Conservation (phyloP, 2,113 vertebrate species). For the Clarias gariepinus region DNA sequence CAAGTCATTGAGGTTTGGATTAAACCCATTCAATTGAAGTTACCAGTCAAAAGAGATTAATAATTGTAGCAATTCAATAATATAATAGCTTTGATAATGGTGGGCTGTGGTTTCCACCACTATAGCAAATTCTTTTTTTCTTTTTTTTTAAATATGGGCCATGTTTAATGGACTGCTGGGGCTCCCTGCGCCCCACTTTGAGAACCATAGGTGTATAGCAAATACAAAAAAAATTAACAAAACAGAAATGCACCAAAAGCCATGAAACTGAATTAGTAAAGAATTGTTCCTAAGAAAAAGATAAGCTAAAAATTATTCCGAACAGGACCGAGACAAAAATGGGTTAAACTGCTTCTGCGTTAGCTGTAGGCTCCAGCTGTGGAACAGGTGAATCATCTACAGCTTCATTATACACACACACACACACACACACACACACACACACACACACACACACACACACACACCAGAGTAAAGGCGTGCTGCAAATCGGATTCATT, state of each 20-base stretch:
- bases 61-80: not conserved
- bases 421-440: not conserved
- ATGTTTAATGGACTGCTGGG: not conserved
- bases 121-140: no score
- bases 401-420: constrained; percentile 28
- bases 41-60: not conserved
- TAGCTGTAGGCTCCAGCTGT: constrained; percentile 4
- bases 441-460: constrained; percentile 23
- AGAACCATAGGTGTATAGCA: not conserved
- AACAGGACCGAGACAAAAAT: not conserved
- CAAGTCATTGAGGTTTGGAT: not conserved
- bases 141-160: not conserved
- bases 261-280: not conserved
- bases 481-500: constrained; percentile 16
- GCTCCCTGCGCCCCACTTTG: not conserved
- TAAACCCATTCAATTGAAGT: not conserved
- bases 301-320: not conserved
- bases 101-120: not conserved
- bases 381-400: constrained; percentile 36
- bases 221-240: no score
- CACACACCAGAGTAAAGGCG: not conserved
- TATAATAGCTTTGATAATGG: not conserved
- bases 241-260: not conserved
- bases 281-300: not conserved
- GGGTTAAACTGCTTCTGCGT: not conserved